phyloP scores from a whole-genome alignment of 2,797 vertebrate species.

The Clarias platycephalus region DNA sequence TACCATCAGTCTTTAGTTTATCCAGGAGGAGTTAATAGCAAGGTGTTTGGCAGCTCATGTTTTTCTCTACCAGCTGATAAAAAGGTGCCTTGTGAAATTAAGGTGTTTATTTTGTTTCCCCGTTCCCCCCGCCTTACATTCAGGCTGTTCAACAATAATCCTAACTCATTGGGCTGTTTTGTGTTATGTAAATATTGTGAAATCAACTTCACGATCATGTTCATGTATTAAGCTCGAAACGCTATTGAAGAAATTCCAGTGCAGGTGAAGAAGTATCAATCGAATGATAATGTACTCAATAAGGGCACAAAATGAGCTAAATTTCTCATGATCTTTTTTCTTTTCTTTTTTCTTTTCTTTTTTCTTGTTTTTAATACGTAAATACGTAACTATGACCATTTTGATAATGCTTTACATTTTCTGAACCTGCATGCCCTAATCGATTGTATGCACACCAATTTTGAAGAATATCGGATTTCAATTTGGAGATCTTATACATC shows the following conservation, averaged over 20 bases:
- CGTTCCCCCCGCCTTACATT: slow-evolving; percentile 42
- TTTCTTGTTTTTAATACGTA: slow-evolving; percentile 89
- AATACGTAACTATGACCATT: slow-evolving; percentile 70
- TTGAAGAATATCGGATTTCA: slow-evolving; percentile 94
- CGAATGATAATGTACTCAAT: slow-evolving; percentile 70
- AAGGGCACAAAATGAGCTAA: slow-evolving; percentile 78
- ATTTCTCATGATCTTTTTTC: slow-evolving; percentile 72
- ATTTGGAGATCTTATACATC: slow-evolving; percentile 99
- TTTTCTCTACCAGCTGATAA: slow-evolving; percentile 64
- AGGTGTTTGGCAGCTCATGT: slow-evolving; percentile 68
- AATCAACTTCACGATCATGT: not conserved
- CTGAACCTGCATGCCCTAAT: slow-evolving; percentile 96
- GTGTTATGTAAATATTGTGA: slow-evolving; percentile 45
- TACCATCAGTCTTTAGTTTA: slow-evolving; percentile 43
- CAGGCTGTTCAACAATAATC: slow-evolving; percentile 67
- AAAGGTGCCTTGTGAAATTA: slow-evolving; percentile 69
- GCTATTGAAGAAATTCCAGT: slow-evolving; percentile 71
- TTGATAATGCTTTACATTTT: slow-evolving; percentile 85
- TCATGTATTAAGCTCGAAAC: slow-evolving; percentile 70
- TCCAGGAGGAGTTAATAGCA: slow-evolving; percentile 58
- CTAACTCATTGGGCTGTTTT: slow-evolving; percentile 41
- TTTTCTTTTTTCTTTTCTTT: slow-evolving; percentile 74
- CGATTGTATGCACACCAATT: slow-evolving; percentile 99
- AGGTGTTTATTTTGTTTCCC: slow-evolving; percentile 67
- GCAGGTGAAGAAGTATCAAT: slow-evolving; percentile 73